Conservation (phyloP, 2,888 invertebrate species). For the Frankliniella fusca region DNA sequence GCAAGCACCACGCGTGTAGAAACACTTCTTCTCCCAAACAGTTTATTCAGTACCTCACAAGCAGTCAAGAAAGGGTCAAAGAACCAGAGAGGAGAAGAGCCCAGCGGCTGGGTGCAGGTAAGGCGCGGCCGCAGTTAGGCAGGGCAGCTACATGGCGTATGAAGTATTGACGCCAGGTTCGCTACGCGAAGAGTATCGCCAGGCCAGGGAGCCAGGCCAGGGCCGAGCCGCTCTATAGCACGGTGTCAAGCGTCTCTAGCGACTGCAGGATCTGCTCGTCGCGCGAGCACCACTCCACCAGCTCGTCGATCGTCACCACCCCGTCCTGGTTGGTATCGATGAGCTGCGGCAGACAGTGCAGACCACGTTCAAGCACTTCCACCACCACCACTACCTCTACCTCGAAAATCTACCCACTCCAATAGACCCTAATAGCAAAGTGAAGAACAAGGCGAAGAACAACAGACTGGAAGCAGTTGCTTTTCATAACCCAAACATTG, state of each 20-base stretch:
- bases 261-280: constrained; percentile 67
- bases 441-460: no score
- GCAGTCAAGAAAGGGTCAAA: background rate
- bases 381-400: background rate
- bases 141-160: no score
- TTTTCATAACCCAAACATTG: no score
- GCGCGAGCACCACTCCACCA: constrained; percentile 71
- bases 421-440: no score
- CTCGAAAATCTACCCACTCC: background rate
- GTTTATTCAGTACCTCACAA: background rate
- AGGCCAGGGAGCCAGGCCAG: background rate
- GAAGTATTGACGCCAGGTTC: no score
- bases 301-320: constrained; percentile 73
- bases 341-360: constrained; percentile 52
- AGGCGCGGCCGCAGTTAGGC: no score
- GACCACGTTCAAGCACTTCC: background rate
- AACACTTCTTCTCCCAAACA: no score
- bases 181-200: no score
- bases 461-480: no score
- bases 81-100: no score
- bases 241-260: constrained; percentile 67
- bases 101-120: no score
- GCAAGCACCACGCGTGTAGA: no score
- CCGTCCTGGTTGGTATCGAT: constrained; percentile 78
- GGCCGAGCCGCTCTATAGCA: constrained; percentile 58